These are phyloP conservation scores for Montipora efflorescens DNA, from an alignment of 64 coral and sea anemone species.

Conservation along the genomic window DNA sequence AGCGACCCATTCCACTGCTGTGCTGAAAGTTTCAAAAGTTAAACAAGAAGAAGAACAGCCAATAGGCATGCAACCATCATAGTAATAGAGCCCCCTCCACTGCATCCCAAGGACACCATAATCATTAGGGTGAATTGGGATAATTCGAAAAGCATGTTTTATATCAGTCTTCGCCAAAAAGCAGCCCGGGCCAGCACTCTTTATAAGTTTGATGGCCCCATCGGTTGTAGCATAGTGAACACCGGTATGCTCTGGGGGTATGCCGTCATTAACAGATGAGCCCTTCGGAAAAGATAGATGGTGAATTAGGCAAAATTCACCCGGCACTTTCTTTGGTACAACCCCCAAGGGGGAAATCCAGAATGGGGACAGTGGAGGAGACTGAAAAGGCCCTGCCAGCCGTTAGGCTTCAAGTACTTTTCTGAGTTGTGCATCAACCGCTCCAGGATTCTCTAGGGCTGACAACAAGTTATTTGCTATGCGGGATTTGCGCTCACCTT, in stretches of 20 bases:
- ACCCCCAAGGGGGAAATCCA: slow-evolving; percentile 12
- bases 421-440: slow-evolving; percentile 19
- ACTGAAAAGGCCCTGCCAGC: slow-evolving; percentile 28
- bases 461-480: neutral
- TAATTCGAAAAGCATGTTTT: neutral
- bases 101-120: too few species aligned
- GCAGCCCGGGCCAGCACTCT: neutral
- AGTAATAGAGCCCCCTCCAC: too few species aligned
- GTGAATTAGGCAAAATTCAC: slow-evolving; percentile 24
- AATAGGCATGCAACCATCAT: too few species aligned
- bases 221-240: neutral
- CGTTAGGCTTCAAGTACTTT: slow-evolving; percentile 1
- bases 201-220: slow-evolving; percentile 12
- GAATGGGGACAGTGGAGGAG: slow-evolving; percentile 40
- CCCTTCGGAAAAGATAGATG: slow-evolving; percentile 35
- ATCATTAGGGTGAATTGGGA: too few species aligned
- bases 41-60: too few species aligned
- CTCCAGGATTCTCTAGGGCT: slow-evolving; percentile 24
- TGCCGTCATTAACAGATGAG: slow-evolving; percentile 36
- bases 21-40: too few species aligned
- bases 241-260: neutral
- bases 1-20: too few species aligned
- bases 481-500: neutral
- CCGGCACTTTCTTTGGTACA: slow-evolving; percentile 17
- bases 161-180: slow-evolving; percentile 14